Conservation (phyloP, 2,113 vertebrate species). For the Chaenocephalus aceratus region DNA sequence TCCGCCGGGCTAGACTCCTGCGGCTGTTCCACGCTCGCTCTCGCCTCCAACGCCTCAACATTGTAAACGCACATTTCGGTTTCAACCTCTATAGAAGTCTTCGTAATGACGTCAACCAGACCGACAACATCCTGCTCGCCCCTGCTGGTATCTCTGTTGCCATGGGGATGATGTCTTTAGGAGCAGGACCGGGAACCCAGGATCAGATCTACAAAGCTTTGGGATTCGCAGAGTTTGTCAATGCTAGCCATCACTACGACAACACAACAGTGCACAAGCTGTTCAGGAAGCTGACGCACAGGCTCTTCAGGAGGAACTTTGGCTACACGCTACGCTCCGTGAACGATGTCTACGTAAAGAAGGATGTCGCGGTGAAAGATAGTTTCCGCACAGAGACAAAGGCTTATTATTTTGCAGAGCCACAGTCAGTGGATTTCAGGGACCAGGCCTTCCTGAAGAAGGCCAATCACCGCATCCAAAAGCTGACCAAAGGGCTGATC, state of each 20-base stretch:
- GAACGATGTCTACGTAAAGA: constrained; percentile 91
- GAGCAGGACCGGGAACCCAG: constrained; percentile 84
- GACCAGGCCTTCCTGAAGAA: constrained; percentile 89
- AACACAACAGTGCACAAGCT: constrained; percentile 92
- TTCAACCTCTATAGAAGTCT: constrained; percentile 92
- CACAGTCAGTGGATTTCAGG: constrained; percentile 90
- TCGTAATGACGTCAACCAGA: constrained; percentile 85
- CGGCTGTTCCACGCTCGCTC: constrained; percentile 91
- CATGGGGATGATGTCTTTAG: constrained; percentile 95
- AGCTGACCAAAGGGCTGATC: constrained; percentile 94
- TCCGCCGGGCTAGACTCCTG: constrained; percentile 86
- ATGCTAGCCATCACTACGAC: constrained; percentile 93
- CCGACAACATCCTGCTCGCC: constrained; percentile 92
- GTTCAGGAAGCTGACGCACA: constrained; percentile 94
- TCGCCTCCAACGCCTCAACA: constrained; percentile 93
- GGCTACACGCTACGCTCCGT: constrained; percentile 93
- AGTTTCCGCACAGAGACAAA: constrained; percentile 87
- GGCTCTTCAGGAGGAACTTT: constrained; percentile 96
- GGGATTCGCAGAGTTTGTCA: constrained; percentile 92
- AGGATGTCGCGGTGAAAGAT: constrained; percentile 82
- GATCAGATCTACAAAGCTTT: constrained; percentile 87
- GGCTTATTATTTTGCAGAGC: constrained; percentile 92
- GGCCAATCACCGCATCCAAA: constrained; percentile 90
- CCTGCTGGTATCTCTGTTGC: constrained; percentile 95
- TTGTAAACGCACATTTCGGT: constrained; percentile 91